Evolutionary conservation across 2,113 vertebrate species (phyloP).

Genomic region (Bubo bubo): DNA sequence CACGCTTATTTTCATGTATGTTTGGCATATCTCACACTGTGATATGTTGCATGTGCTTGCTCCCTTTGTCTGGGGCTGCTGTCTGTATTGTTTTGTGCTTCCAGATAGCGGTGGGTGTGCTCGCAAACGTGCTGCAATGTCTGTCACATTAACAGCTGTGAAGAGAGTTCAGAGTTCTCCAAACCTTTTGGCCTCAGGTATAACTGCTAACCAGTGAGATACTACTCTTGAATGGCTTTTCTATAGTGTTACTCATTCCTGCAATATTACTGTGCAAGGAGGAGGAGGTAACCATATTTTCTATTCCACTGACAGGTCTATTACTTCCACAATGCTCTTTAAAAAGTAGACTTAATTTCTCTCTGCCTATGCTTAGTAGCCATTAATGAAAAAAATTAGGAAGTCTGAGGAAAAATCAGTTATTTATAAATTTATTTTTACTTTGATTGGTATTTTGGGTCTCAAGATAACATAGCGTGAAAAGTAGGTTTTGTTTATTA

Average conservation of each 20-base stretch:
- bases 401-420: neutral
- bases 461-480: neutral
- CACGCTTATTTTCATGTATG: neutral
- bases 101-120: constrained; percentile 94
- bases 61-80: constrained; percentile 74
- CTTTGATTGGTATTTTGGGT: neutral
- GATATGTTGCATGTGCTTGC: constrained; percentile 80
- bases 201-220: constrained; percentile 67
- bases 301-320: neutral
- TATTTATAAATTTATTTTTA: neutral
- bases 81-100: constrained; percentile 85
- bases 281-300: neutral
- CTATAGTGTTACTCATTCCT: neutral
- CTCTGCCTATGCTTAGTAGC: neutral
- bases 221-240: constrained; percentile 18
- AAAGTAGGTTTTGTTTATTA: neutral
- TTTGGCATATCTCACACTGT: neutral
- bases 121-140: constrained; percentile 91
- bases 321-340: neutral
- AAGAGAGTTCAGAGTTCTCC: constrained; percentile 99
- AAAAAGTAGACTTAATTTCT: neutral
- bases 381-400: neutral
- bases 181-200: constrained; percentile 94
- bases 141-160: constrained; percentile 92
- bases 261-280: neutral